A percentile compares a stretch with the other conserved stretches of the same genome.
These are phyloP conservation scores for Agriopis marginaria DNA, from an alignment of 2,888 invertebrate species.

Conservation along the genomic window DNA sequence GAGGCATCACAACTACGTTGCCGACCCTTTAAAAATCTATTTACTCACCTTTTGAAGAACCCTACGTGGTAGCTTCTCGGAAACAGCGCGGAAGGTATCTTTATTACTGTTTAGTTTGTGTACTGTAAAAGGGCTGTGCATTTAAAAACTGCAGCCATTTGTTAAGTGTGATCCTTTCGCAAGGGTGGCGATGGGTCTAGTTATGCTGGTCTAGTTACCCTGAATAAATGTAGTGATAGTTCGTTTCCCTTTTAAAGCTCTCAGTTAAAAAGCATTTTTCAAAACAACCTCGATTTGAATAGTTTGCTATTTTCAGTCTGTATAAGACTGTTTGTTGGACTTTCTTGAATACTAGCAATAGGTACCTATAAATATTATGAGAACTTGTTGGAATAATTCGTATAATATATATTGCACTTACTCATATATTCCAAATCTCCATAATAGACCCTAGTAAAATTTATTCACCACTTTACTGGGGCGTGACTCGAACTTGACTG, in stretches of 20 bases:
- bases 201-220: conserved; percentile 29
- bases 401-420: no score
- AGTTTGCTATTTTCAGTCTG: not conserved
- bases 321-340: not conserved
- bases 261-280: conserved; percentile 3
- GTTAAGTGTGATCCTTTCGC: conserved; percentile 36
- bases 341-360: no score
- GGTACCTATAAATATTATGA: not conserved
- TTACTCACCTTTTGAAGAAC: no score
- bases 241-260: conserved; percentile 14
- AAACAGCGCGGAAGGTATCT: not conserved
- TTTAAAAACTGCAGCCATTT: conserved; percentile 41
- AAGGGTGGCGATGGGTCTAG: conserved; percentile 32
- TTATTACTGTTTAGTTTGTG: conserved; percentile 2
- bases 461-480: no score
- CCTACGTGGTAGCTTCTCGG: no score
- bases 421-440: no score
- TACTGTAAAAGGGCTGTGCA: conserved; percentile 20
- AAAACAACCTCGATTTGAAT: not conserved
- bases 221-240: conserved; percentile 32
- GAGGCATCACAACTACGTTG: no score
- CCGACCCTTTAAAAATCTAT: no score
- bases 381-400: no score
- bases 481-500: no score
- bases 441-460: no score